Conservation (phyloP, 1,140 invertebrate species). For the Lucilia cuprina region DNA sequence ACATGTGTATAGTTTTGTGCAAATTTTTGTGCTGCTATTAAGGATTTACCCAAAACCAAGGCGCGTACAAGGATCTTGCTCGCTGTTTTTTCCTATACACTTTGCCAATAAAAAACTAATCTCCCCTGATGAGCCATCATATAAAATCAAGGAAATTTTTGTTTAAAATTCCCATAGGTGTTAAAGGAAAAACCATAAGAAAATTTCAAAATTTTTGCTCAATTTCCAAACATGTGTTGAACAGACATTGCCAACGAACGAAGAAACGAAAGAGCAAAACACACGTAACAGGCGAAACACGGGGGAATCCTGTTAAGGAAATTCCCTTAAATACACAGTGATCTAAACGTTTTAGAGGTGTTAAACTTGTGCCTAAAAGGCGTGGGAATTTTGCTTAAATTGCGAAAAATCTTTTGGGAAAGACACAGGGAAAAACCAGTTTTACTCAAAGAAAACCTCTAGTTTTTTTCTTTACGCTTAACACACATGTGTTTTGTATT, state of each 20-base stretch:
- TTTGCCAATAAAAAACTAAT: background rate
- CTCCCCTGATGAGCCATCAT: background rate
- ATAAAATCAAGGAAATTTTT: conserved; percentile 3
- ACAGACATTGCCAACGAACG: background rate
- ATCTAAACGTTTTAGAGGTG: background rate
- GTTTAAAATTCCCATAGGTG: conserved; percentile 19
- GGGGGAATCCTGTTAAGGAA: background rate
- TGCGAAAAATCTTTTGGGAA: background rate
- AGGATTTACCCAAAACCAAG: background rate
- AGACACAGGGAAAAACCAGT: background rate
- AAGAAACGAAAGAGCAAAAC: too few species aligned
- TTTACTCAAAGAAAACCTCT: background rate
- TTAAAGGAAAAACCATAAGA: conserved; percentile 28
- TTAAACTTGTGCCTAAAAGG: background rate
- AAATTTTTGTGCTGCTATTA: background rate
- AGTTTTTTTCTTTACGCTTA: background rate
- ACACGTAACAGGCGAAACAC: background rate
- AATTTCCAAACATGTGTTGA: conserved; percentile 32
- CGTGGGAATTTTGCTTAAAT: conserved; percentile 12
- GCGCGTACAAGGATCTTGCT: background rate
- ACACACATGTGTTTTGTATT: conserved; percentile 38
- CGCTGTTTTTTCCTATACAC: too few species aligned
- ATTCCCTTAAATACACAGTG: background rate
- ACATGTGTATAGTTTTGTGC: background rate
- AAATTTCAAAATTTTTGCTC: background rate